These are phyloP conservation scores for Isotomurus palustris DNA, from an alignment of 2,888 invertebrate genomes.

Conservation along the genomic window DNA sequence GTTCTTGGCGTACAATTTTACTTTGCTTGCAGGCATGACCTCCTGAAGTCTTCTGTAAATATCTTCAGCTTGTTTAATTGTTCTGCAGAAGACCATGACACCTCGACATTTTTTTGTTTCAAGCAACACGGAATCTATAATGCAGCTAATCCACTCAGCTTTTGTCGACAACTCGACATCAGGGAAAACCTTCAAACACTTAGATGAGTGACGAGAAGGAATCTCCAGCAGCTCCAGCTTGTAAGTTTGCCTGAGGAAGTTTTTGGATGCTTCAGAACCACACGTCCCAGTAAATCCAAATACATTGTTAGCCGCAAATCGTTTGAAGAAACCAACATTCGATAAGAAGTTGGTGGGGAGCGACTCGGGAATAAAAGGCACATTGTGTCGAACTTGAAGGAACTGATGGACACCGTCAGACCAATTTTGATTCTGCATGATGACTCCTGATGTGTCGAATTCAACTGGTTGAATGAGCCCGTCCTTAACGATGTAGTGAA, in stretches of 20 bases:
- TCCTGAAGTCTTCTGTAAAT: not conserved
- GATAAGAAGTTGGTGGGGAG: constrained; percentile 32
- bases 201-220: too few species aligned
- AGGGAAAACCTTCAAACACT: too few species aligned
- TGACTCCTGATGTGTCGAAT: constrained; percentile 23
- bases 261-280: constrained; percentile 8
- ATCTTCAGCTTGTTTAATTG: constrained; percentile 21
- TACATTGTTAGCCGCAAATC: not conserved
- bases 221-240: constrained; percentile 7
- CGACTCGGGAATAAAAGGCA: constrained; percentile 17
- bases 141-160: constrained; percentile 13
- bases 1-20: constrained; percentile 25
- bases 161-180: not conserved
- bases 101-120: constrained; percentile 14
- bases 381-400: constrained; percentile 27
- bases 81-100: constrained; percentile 25
- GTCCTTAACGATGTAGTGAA: constrained; percentile 21
- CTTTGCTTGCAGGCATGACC: not conserved
- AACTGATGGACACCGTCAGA: constrained; percentile 34
- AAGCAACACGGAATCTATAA: not conserved
- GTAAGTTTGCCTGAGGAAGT: constrained; percentile 12
- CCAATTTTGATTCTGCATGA: constrained; percentile 21
- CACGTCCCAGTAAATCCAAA: constrained; percentile 31
- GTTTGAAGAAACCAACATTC: too few species aligned
- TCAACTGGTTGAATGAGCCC: constrained; percentile 31